A percentile compares a stretch with the other conserved stretches of the same genome.
These are phyloP conservation scores for Myiozetetes cayanensis DNA, from an alignment of 2,113 vertebrate genomes.

Conservation along the genomic window DNA sequence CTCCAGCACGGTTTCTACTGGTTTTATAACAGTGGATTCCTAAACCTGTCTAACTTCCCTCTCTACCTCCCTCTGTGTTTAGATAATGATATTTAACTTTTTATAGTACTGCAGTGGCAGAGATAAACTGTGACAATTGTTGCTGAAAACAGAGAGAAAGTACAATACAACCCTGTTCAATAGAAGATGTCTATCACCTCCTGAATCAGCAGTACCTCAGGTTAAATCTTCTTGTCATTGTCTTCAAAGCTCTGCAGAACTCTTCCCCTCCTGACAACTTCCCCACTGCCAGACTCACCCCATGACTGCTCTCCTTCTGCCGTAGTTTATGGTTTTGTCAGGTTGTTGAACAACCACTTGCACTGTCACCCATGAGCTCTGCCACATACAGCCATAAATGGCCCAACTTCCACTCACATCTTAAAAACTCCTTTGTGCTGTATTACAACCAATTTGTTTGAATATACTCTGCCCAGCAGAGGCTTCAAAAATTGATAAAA, in stretches of 20 bases:
- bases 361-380: neutral
- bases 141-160: neutral
- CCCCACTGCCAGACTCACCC: accelerated
- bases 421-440: neutral
- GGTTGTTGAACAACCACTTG: neutral
- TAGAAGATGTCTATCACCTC: neutral
- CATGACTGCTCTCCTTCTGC: neutral
- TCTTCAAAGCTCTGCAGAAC: neutral
- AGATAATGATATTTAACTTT: slow-evolving; percentile 21
- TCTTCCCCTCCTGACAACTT: neutral
- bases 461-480: neutral
- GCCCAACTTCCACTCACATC: neutral
- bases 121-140: neutral
- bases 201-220: neutral
- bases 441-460: neutral
- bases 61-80: neutral
- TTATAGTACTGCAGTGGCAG: slow-evolving; percentile 2
- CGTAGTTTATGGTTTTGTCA: neutral
- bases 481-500: neutral
- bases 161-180: accelerated
- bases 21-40: neutral
- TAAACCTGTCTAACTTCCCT: neutral
- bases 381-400: neutral
- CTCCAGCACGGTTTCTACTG: neutral
- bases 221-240: neutral